Evolutionary conservation across 2,113 vertebrate genomes (phyloP).

Genomic region (Cyanoramphus novaezelandiae): DNA sequence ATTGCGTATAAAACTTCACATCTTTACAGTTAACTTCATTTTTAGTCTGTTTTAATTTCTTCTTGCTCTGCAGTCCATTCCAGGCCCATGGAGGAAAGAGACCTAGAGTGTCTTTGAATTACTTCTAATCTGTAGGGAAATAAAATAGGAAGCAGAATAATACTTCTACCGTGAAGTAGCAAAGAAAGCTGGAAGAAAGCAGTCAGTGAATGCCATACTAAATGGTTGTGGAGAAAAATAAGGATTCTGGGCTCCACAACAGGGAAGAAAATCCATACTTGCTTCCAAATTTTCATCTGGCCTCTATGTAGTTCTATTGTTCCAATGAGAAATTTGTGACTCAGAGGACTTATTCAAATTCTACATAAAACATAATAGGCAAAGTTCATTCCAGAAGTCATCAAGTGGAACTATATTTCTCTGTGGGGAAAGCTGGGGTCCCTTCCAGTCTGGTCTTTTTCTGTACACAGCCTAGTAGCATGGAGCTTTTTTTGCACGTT

Average conservation of each 20-base stretch:
- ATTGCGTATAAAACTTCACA: slow-evolving; percentile 36
- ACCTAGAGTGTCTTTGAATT: not conserved
- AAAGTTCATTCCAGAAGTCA: slow-evolving; percentile 55
- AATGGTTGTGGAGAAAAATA: slow-evolving; percentile 76
- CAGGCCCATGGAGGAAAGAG: not conserved
- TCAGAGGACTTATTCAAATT: slow-evolving; percentile 59
- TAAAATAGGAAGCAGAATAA: slow-evolving; percentile 4
- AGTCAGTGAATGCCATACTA: slow-evolving; percentile 59
- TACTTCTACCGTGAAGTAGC: slow-evolving; percentile 21
- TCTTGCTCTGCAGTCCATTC: not conserved
- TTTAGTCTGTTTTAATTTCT: not conserved
- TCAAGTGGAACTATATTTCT: slow-evolving; percentile 42
- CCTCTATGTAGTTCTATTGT: slow-evolving; percentile 24
- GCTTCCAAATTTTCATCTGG: slow-evolving; percentile 46
- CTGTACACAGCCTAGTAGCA: slow-evolving; percentile 23
- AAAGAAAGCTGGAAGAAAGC: slow-evolving; percentile 3
- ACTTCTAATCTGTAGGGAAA: not conserved
- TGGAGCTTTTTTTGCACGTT: not conserved
- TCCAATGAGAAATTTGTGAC: slow-evolving; percentile 46
- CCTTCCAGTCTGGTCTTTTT: slow-evolving; percentile 59
- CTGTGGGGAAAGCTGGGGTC: slow-evolving; percentile 35
- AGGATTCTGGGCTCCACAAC: slow-evolving; percentile 76
- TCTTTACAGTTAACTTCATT: slow-evolving; percentile 18
- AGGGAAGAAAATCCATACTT: slow-evolving; percentile 78
- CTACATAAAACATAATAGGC: slow-evolving; percentile 59